These are phyloP conservation scores for Coenobita brevimanus DNA, from an alignment of 1,140 invertebrate species.

Conservation along the genomic window DNA sequence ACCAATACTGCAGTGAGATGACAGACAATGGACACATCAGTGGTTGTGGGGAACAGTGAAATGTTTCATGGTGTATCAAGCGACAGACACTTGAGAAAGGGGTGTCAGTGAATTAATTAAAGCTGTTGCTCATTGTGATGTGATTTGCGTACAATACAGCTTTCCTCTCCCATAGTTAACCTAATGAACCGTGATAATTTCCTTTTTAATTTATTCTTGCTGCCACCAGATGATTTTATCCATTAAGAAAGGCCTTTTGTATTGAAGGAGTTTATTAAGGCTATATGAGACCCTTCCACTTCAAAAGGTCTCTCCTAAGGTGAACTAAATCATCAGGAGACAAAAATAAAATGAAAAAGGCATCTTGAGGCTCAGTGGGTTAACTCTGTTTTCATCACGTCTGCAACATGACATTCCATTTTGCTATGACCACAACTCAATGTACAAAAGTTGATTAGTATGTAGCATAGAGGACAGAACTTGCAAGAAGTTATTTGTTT, in stretches of 20 bases:
- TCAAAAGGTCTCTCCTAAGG: too few species aligned
- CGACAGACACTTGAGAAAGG: conserved; percentile 30
- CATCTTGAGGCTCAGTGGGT: conserved; percentile 33
- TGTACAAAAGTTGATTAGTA: conserved; percentile 66
- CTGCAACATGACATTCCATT: conserved; percentile 62
- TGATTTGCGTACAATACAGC: conserved; percentile 56
- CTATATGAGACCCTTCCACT: too few species aligned
- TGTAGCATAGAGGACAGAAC: conserved; percentile 52
- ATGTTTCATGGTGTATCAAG: not conserved
- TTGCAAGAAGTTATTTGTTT: conserved; percentile 54
- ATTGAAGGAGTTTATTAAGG: too few species aligned
- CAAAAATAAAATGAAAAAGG: not conserved
- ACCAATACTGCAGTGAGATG: too few species aligned
- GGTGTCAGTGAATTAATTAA: conserved; percentile 4
- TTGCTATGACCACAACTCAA: conserved; percentile 64
- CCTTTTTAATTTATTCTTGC: too few species aligned
- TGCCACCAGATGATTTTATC: too few species aligned
- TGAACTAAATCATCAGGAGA: too few species aligned
- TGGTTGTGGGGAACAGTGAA: too few species aligned
- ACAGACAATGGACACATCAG: too few species aligned
- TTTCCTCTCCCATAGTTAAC: too few species aligned
- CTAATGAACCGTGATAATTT: too few species aligned
- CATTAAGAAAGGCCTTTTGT: too few species aligned
- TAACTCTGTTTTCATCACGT: conserved; percentile 45
- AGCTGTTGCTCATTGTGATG: not conserved